Percentiles rank a stretch among this genome's conserved stretches.
Evolutionary conservation across 2,113 vertebrate species (phyloP).

Genomic region (Micronycteris hirsuta): DNA sequence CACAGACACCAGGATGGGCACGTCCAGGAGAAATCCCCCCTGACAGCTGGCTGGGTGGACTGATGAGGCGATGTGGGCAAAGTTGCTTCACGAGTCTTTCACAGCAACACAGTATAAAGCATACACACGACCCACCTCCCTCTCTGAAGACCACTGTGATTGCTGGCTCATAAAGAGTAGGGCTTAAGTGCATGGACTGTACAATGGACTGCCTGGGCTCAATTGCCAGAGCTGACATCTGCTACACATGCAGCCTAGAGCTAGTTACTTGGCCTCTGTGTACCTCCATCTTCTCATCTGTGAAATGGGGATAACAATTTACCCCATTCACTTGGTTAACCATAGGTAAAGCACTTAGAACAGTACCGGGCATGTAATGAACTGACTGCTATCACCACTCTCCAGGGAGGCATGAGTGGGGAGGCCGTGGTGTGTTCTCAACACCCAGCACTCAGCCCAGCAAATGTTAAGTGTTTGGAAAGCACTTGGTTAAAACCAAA

Average conservation of each 20-base stretch:
- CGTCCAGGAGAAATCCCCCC: not conserved
- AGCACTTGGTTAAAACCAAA: not conserved
- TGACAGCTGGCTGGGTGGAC: not conserved
- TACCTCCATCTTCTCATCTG: not conserved
- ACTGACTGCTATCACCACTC: not conserved
- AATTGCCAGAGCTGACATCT: not conserved
- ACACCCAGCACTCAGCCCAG: not conserved
- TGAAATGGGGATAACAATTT: not conserved
- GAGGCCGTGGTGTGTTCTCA: not conserved
- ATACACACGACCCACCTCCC: accelerated
- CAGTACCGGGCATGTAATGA: not conserved
- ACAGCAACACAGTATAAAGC: not conserved
- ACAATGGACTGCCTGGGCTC: not conserved
- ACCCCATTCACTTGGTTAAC: not conserved
- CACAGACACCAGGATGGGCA: not conserved
- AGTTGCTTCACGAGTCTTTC: not conserved
- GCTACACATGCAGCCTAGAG: not conserved
- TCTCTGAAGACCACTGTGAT: not conserved
- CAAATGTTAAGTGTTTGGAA: not conserved
- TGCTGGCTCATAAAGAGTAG: not conserved
- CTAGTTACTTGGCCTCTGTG: not conserved
- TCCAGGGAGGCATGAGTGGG: not conserved
- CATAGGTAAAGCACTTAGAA: not conserved
- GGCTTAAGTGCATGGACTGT: not conserved
- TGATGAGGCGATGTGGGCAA: not conserved